Base-by-base conservation (phyloP, 1,140 invertebrate species). In the Condylostylus longicornis region DNA sequence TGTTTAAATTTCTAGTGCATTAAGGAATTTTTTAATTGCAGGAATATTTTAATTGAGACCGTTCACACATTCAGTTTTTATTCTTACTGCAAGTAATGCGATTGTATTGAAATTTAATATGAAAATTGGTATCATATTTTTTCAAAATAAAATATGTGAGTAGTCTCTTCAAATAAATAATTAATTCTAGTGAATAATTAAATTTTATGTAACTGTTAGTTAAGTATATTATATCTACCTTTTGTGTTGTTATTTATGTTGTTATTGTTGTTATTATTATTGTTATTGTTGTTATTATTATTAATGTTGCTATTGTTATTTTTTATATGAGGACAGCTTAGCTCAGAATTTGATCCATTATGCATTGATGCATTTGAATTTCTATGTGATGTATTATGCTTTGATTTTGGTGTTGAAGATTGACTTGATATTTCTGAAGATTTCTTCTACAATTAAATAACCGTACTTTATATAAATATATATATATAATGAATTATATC, bases 261-360 rank as follows among this genome's bases (percentile, higher is more conserved):
- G 22, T 23, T 23, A 12, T 23, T 23, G 22, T 12, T 23, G 22
- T 12, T 23, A 32, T 6, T 15, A 14, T 32, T 4, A 19, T 6
- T 13, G 29, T 31, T 13, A 6, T 31, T 31, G 6, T 7, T 6
- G n/a, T 33, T 12, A 28, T 43, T 33, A 43, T 37, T 43, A 30
- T 43, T 43, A 22, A 33, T 20, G n/a, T 33, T 15, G 15, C 40
- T 43, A 36, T 43, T 43, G 22, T 12, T 23, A 15, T 20, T 40
- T 33, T 41, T 44, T 10, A 18, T 15, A 38, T 44, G 36, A 5
- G 32, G 30, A 13, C 30, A 12, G n/a, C 29, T 61, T 25, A 61
- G 40, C 42, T 61, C 58, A 23, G 45, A 52, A 25, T 59, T 55
- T 5, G 58, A 61, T 28, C 49, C 51, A 34, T 55, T 54, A 29